Evolutionary conservation across 92 coral and sea anemone species (phyloP).

Genomic region (Umimayanthus kanabou): DNA sequence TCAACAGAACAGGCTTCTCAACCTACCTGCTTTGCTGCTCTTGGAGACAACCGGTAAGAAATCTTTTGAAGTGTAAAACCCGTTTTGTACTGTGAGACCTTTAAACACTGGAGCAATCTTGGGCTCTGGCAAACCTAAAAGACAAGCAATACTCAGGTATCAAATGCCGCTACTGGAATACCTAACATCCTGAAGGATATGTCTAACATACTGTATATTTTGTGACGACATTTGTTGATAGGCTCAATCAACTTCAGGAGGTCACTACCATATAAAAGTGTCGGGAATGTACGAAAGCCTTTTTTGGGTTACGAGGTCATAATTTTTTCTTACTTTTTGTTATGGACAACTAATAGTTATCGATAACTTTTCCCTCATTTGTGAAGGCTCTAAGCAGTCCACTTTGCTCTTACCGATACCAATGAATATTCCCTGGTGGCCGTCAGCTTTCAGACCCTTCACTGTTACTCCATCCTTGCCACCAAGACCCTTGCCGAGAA

Average conservation of each 20-base stretch:
- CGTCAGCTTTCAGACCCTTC: slow-evolving; percentile 66
- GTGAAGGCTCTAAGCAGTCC: no score
- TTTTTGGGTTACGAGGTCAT: no score
- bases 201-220: no score
- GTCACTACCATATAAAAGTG: no score
- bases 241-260: no score
- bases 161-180: no score
- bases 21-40: slow-evolving; percentile 94
- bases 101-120: slow-evolving; percentile 85
- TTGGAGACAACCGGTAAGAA: slow-evolving; percentile 87
- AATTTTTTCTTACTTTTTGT: no score
- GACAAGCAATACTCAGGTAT: not conserved
- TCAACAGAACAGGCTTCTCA: not conserved
- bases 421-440: slow-evolving; percentile 85
- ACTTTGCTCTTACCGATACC: slow-evolving; percentile 78
- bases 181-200: no score
- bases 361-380: no score
- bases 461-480: slow-evolving; percentile 66
- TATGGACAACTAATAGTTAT: no score
- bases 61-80: slow-evolving; percentile 95
- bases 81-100: slow-evolving; percentile 69
- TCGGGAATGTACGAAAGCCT: no score
- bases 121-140: slow-evolving; percentile 94
- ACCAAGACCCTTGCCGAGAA: slow-evolving; percentile 82
- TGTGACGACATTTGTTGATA: no score